phyloP scores from a whole-genome alignment of 1,140 invertebrate species.

The Littorina saxatilis region DNA sequence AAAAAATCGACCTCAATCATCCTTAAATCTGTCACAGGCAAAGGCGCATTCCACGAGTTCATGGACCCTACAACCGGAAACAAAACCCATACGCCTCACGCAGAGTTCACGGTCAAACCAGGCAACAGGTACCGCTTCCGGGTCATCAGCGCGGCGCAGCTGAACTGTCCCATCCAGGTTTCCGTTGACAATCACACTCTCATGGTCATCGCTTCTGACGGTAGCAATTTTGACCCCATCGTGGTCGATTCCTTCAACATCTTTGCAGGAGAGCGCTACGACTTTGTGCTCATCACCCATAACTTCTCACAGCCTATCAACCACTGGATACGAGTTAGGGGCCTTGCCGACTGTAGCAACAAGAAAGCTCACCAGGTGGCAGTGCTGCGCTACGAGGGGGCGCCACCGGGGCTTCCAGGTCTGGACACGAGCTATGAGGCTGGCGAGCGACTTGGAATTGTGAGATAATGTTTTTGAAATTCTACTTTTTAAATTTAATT shows the following conservation, averaged over 20 bases:
- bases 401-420: slow-evolving; percentile 41
- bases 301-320: slow-evolving; percentile 75
- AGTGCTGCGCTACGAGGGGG: slow-evolving; percentile 76
- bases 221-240: slow-evolving; percentile 85
- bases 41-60: slow-evolving; percentile 16
- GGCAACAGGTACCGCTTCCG: slow-evolving; percentile 58
- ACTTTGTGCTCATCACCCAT: slow-evolving; percentile 87
- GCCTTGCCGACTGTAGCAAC: slow-evolving; percentile 87
- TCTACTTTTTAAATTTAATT: not conserved
- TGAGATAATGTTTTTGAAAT: slow-evolving; percentile 31
- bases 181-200: slow-evolving; percentile 81
- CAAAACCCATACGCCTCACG: slow-evolving; percentile 21
- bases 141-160: slow-evolving; percentile 54
- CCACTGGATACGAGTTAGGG: slow-evolving; percentile 90
- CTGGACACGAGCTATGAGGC: slow-evolving; percentile 83
- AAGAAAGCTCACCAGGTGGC: slow-evolving; percentile 84
- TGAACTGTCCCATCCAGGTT: slow-evolving; percentile 73
- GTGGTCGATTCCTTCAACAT: slow-evolving; percentile 72
- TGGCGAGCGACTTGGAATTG: slow-evolving; percentile 66
- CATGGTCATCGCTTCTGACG: slow-evolving; percentile 86
- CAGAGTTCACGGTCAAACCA: slow-evolving; percentile 48
- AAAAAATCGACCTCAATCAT: too few species aligned
- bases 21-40: too few species aligned
- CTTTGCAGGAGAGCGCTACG: slow-evolving; percentile 76
- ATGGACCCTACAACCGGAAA: not conserved